These are phyloP conservation scores for Centrocercus urophasianus DNA, from an alignment of 2,113 vertebrate species.

Conservation along the genomic window DNA sequence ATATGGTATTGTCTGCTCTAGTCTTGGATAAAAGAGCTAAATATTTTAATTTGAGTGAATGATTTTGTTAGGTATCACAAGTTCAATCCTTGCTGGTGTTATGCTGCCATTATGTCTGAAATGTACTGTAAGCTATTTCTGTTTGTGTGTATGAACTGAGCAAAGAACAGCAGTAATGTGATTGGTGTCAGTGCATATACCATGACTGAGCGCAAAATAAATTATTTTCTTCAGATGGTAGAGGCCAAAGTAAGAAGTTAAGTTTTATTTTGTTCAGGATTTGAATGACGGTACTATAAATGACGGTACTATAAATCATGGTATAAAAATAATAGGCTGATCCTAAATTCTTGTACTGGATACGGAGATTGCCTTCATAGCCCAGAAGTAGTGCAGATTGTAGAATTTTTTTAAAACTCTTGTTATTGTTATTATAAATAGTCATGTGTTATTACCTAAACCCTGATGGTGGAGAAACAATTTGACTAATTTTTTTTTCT, in stretches of 20 bases:
- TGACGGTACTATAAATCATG: not conserved
- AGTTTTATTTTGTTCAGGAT: not conserved
- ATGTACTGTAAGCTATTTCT: not conserved
- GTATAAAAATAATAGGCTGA: not conserved
- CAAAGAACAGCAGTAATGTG: not conserved
- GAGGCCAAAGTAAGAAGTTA: not conserved
- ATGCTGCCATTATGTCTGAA: not conserved
- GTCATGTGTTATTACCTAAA: not conserved
- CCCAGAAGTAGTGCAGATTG: not conserved
- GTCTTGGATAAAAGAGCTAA: not conserved
- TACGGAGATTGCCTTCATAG: rapidly evolving
- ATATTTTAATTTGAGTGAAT: not conserved
- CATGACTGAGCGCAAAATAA: not conserved
- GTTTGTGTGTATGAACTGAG: not conserved
- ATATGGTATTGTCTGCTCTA: rapidly evolving
- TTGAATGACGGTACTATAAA: not conserved
- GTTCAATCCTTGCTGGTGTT: not conserved
- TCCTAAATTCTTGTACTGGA: not conserved
- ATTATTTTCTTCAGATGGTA: not conserved
- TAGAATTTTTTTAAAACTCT: not conserved
- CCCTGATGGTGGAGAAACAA: not conserved
- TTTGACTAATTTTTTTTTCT: not conserved
- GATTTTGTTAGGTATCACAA: not conserved
- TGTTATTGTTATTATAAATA: not conserved
- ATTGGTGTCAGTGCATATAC: not conserved